These are phyloP conservation scores for Agelas oroides DNA, from an alignment of 37 sponge, comb jelly and placozoan genomes.

Conservation along the genomic window DNA sequence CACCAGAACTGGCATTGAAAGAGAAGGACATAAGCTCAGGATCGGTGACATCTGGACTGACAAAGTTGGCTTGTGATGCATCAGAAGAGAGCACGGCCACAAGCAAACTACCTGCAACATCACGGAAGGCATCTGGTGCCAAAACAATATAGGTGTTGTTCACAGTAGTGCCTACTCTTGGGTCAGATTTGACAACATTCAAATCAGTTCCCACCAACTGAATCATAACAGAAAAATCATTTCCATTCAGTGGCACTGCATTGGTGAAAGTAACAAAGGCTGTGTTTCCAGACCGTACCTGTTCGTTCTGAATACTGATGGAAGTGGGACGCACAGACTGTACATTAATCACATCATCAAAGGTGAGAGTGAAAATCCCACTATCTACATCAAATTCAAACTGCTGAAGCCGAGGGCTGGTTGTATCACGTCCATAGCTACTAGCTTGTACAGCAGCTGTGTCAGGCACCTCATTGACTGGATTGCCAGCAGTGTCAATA, in stretches of 20 bases:
- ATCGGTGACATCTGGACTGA: constrained; percentile 51
- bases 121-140: constrained; percentile 56
- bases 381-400: constrained; percentile 75
- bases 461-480: constrained; percentile 14
- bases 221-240: constrained; percentile 62
- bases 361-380: constrained; percentile 71
- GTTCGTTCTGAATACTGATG: constrained; percentile 74
- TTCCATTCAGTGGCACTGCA: constrained; percentile 27
- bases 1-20: constrained; percentile 78
- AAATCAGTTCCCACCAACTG: constrained; percentile 50
- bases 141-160: constrained; percentile 80
- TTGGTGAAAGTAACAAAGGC: constrained; percentile 38
- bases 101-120: constrained; percentile 53
- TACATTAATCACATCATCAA: constrained; percentile 86
- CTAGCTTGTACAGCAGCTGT: constrained; percentile 39
- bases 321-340: constrained; percentile 37
- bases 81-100: constrained; percentile 53
- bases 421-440: constrained; percentile 66
- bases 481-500: constrained; percentile 79
- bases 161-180: constrained; percentile 48
- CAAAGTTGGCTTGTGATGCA: constrained; percentile 59
- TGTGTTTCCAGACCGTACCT: constrained; percentile 9
- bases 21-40: constrained; percentile 65
- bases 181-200: constrained; percentile 67
- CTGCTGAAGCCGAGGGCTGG: constrained; percentile 59